Percentiles rank a stretch among this genome's conserved stretches.
Conservation (phyloP, 2,888 invertebrate genomes). For the Invenusta paracnida region DNA sequence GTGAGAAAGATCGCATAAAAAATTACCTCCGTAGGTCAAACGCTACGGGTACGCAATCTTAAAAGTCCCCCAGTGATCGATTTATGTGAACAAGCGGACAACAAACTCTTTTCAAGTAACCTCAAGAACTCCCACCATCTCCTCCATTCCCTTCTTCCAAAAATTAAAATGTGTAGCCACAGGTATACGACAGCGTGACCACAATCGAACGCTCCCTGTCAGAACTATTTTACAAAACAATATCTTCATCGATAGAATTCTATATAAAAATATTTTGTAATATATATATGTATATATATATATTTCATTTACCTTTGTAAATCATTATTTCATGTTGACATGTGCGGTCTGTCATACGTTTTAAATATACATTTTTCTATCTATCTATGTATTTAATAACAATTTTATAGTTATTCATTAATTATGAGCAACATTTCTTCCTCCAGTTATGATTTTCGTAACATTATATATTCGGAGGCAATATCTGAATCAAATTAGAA, state of each 20-base stretch:
- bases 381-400: too few relatives aligned
- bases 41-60: too few relatives aligned
- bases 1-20: neutral
- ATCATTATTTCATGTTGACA: too few relatives aligned
- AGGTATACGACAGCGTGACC: neutral
- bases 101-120: neutral
- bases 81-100: neutral
- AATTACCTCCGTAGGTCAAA: neutral
- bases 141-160: neutral
- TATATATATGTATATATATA: too few relatives aligned
- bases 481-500: too few relatives aligned
- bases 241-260: neutral
- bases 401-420: too few relatives aligned
- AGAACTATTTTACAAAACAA: neutral
- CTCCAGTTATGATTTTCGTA: too few relatives aligned
- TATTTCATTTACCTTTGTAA: too few relatives aligned
- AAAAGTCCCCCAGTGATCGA: neutral
- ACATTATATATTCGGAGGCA: too few relatives aligned
- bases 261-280: neutral
- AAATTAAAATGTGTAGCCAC: neutral
- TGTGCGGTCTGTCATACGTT: too few relatives aligned
- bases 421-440: too few relatives aligned
- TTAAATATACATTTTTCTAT: too few relatives aligned
- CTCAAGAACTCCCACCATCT: neutral
- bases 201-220: neutral